Conservation (phyloP, 2,888 invertebrate genomes). For the Elgonia sp. region DNA sequence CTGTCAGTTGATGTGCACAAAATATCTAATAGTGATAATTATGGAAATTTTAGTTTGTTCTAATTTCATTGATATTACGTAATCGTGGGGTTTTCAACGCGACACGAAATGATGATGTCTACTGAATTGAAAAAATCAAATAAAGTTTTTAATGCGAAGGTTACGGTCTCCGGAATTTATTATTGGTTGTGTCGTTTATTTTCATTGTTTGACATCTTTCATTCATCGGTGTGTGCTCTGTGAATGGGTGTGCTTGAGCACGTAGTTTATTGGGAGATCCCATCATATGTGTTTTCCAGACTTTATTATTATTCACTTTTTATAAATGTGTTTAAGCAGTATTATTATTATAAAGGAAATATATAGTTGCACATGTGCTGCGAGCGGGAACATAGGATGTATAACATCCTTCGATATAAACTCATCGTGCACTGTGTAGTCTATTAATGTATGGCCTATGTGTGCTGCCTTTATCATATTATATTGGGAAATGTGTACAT, state of each 20-base stretch:
- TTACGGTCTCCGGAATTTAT: background rate
- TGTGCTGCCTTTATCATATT: background rate
- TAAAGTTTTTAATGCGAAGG: background rate
- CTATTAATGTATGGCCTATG: slow-evolving; percentile 15
- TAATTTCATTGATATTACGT: slow-evolving; percentile 8
- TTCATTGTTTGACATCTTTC: slow-evolving; percentile 53
- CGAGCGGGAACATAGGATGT: slow-evolving; percentile 1
- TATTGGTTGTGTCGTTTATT: slow-evolving; percentile 19
- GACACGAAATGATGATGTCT: slow-evolving; percentile 2
- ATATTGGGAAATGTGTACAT: background rate
- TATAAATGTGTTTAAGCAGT: slow-evolving; percentile 26
- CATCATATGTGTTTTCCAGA: slow-evolving; percentile 35
- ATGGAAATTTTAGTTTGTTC: background rate
- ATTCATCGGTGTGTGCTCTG: slow-evolving; percentile 25
- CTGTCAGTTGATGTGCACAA: background rate
- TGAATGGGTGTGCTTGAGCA: slow-evolving; percentile 42
- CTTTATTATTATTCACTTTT: slow-evolving; percentile 50
- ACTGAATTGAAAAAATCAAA: background rate
- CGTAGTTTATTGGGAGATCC: slow-evolving; percentile 47
- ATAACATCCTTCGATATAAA: slow-evolving; percentile 17
- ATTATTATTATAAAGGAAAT: slow-evolving; percentile 43
- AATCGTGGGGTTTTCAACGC: background rate
- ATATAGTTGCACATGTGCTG: slow-evolving; percentile 6
- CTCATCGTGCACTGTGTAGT: background rate
- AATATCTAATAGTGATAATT: background rate